These are phyloP conservation scores for Corbicula japonica DNA, from an alignment of 2,888 invertebrate genomes.

Conservation along the genomic window DNA sequence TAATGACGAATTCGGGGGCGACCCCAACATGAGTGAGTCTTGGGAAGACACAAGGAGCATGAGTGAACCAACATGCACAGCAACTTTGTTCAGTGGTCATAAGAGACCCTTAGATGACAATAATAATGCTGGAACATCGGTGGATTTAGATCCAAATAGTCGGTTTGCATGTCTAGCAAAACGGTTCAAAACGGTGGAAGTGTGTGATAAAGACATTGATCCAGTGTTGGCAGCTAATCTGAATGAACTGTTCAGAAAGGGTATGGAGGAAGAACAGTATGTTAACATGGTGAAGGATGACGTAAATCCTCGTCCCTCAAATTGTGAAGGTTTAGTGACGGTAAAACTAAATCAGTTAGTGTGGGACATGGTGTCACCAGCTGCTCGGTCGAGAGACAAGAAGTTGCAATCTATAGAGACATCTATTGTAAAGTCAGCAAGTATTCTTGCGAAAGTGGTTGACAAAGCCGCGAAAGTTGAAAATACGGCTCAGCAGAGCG, in stretches of 20 bases:
- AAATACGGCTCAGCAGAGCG: background rate
- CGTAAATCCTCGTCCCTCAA: slow-evolving; percentile 11
- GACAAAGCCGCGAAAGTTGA: slow-evolving; percentile 6
- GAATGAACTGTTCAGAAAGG: slow-evolving; percentile 33
- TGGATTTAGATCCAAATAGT: too few species aligned
- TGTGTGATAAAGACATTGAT: slow-evolving; percentile 26
- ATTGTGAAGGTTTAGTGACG: slow-evolving; percentile 25
- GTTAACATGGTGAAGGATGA: slow-evolving; percentile 17
- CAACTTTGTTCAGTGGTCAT: too few species aligned
- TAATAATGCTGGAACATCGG: too few species aligned
- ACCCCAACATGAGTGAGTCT: too few species aligned
- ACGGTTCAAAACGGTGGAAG: slow-evolving; percentile 19
- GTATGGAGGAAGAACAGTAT: slow-evolving; percentile 41
- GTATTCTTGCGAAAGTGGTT: slow-evolving; percentile 13
- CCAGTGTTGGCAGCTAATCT: slow-evolving; percentile 20
- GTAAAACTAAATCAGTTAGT: slow-evolving; percentile 27
- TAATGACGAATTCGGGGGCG: too few species aligned
- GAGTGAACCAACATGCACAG: too few species aligned
- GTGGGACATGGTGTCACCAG: slow-evolving; percentile 26
- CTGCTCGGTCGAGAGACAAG: slow-evolving; percentile 1
- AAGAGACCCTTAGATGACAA: too few species aligned
- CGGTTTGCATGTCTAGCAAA: too few species aligned
- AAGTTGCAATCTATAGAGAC: slow-evolving; percentile 15
- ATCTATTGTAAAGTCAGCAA: slow-evolving; percentile 15
- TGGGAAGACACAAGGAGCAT: too few species aligned